These are phyloP conservation scores for Hippocampus barbouri DNA, from an alignment of 2,113 vertebrate species.

Conservation along the genomic window DNA sequence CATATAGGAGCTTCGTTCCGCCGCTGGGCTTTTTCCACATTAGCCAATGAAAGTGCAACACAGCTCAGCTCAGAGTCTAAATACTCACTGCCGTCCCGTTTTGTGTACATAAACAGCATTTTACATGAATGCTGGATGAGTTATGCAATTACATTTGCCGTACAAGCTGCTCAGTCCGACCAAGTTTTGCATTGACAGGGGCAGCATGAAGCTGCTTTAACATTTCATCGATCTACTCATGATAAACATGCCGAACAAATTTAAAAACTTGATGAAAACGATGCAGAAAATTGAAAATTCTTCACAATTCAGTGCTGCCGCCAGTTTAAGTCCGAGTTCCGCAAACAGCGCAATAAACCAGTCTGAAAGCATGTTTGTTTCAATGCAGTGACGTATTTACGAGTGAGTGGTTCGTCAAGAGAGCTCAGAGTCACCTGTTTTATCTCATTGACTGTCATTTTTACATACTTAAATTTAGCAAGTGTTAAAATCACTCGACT, in stretches of 20 bases:
- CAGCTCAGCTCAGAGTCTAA: constrained; percentile 34
- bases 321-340: background rate
- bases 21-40: constrained; percentile 74
- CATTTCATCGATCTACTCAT: too few relatives aligned
- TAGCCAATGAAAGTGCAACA: constrained; percentile 60
- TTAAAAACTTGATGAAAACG: too few relatives aligned
- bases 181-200: too few relatives aligned
- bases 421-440: constrained; percentile 33
- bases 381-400: constrained; percentile 13
- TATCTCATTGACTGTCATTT: constrained; percentile 35
- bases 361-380: background rate
- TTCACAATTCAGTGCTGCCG: too few relatives aligned
- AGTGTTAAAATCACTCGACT: constrained; percentile 43
- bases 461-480: constrained; percentile 38
- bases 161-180: too few relatives aligned
- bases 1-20: constrained; percentile 54
- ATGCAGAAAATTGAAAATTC: too few relatives aligned
- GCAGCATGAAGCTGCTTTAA: too few relatives aligned
- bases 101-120: constrained; percentile 1
- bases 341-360: constrained; percentile 3
- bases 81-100: background rate
- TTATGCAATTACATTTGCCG: too few relatives aligned
- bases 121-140: background rate
- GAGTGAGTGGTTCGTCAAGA: background rate
- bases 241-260: too few relatives aligned